These are phyloP conservation scores for Halcyon badia DNA, from an alignment of 2,797 vertebrate species.

Conservation along the genomic window DNA sequence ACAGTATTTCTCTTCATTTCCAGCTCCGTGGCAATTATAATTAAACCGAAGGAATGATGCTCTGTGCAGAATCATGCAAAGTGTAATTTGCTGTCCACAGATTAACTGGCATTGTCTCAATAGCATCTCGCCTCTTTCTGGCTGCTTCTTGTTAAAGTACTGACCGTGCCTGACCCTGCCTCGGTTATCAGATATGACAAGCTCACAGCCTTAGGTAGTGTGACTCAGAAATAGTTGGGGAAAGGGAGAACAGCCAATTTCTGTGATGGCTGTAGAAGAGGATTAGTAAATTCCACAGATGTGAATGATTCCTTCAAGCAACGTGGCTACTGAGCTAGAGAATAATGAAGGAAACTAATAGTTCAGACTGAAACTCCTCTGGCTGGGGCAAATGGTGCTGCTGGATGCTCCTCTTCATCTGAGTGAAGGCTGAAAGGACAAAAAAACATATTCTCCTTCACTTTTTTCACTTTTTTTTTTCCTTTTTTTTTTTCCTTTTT, in stretches of 20 bases:
- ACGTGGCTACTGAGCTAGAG: background rate
- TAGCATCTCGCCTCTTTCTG: background rate
- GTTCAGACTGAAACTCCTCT: background rate
- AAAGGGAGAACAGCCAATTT: constrained; percentile 26
- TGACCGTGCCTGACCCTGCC: constrained; percentile 19
- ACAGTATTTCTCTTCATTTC: background rate
- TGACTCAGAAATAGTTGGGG: constrained; percentile 15
- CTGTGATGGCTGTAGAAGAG: constrained; percentile 13
- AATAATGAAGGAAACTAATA: background rate
- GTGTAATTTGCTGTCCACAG: background rate
- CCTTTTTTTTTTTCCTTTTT: background rate
- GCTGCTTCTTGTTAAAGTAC: background rate
- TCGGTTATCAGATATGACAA: background rate
- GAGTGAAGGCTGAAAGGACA: background rate
- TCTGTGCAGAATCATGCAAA: background rate
- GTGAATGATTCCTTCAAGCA: constrained; percentile 54
- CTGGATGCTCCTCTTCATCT: background rate
- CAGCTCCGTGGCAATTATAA: background rate
- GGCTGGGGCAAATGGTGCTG: background rate
- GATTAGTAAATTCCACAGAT: constrained; percentile 43
- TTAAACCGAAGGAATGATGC: accelerated
- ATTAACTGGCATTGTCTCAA: background rate
- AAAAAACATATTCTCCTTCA: background rate
- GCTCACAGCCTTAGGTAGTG: constrained; percentile 16
- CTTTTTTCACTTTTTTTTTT: background rate